Base-by-base conservation (phyloP, 1,140 invertebrate species). In the Cataglyphis hispanica region DNA sequence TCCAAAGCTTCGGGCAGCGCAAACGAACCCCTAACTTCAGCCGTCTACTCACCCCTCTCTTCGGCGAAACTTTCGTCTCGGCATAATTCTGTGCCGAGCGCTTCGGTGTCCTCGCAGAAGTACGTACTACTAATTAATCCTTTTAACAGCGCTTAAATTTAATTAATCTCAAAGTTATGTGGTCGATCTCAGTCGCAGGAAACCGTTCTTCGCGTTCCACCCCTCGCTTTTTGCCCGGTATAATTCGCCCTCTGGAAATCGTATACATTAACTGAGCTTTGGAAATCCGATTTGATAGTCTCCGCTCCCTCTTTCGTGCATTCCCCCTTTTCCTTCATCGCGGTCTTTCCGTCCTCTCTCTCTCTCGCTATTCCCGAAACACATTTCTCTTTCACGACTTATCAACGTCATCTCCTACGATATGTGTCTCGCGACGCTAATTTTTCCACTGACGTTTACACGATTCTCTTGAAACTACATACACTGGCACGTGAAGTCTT, bases 111-210 rank as follows among this genome's bases (percentile, higher is more conserved):
- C 88, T 90, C 85, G 87, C 70, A 74, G 84, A 88, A 88, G 87
- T 89, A 84, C 86, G 88, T 86, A 88, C 88, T 92, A 89, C 92
- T 93, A 93, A 93, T 93, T 92, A 93, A 93, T 93, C 92, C 92
- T 92, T 93, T 93, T 92, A 93, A 93, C 90, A 88, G 84, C 88
- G 88, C 90, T 91, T 86, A 89, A 93, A 93, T 93, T 93, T 93
- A 93, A 93, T 93, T 93, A 93, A 93, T 93, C 90, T 88, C 81
- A 93, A 93, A 93, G 93, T 93, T 93, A 91, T 93, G 93, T 91
- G 92, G 93, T 93, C 86, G 89, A 89, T 84, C 77, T 66, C 74
- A 34, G 61, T 69, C 85, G 83, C 74, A 37, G 34, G 60, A 67
- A 84, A 34, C 25, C 66, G 67, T 60, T 64, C 78, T 70, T 60